Base-by-base conservation (phyloP, 1,140 invertebrate genomes). In the Leptoteleia sp. region DNA sequence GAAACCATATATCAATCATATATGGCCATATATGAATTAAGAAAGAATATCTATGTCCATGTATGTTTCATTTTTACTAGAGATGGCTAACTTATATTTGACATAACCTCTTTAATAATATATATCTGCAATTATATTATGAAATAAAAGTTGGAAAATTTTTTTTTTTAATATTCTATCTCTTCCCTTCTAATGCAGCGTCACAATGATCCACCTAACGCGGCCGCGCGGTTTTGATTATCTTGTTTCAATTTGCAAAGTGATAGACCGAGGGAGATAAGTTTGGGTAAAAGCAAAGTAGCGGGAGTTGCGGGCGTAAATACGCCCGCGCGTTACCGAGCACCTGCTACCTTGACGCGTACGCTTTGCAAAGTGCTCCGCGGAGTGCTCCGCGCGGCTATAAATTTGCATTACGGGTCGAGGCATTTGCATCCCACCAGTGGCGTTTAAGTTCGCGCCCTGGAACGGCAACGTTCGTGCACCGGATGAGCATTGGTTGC, bases 331-430 rank as follows among this genome's bases (percentile, higher is more conserved):
- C 16, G 48, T 73, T 55, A 47, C 33, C 5, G 40, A 65, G 52
- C 72, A 76, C 72, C 72, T 76, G 72, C 72, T 76, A 59, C 62
- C 62, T 61, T 64, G 72, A 64, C 48, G 33, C 48, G 33, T 42
- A 50, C 38, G 67, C 37, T 13, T 31, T 33, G 22, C 54, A 29
- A 50, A 75, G 37, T 75, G 59, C 59, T 65, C 59, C 16, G 17
- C 27, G 59, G 50, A 57, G 12, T 59, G 47, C 61, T 47, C 25
- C 9, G 12, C 50, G 19, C 35, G 33, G 61, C 35, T 22, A 61
- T 76, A 76, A 67, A 40, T 67, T 62, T 54, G 12, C 62, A 54
- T 67, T 67, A 65, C 40, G 22, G 40, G 37, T 13, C n/a, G 4
- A 7, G 8, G 19, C 50, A 38, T 48, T 45, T 73, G 33, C 40